Base-by-base conservation (phyloP, 2,888 invertebrate species). In the Hartigia nigra region DNA sequence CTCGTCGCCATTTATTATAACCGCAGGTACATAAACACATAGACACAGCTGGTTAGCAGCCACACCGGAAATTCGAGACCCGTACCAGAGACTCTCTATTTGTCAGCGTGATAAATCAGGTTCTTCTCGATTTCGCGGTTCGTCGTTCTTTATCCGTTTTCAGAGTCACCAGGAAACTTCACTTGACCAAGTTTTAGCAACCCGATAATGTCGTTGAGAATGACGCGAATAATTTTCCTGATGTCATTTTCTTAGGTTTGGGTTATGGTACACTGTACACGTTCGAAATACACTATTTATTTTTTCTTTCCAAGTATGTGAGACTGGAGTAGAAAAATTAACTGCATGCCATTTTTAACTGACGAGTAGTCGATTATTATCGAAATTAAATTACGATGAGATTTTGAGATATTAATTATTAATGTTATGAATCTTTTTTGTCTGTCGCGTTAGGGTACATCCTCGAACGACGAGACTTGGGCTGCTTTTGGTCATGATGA, bases 1-100 rank as follows among this genome's bases (percentile, higher is more conserved):
- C 84, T 82, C 72, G 74, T 74, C 76, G 32, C 76, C 75, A 77
- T 79, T 78, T 72, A 23, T 55, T 55, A 23, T 23, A 2, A 23
- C 55, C 55, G 23, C 55, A 9, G 9, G 14, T 55, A 55, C 55
- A 5, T 23, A 23, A 55, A 23, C 55, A 23, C 55, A 55, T 55
- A 55, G 55, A 55, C 55, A 23, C 55, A 9, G 55, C 23, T 23
- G 55, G 55, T 55, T 9, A 55, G 55, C 55, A 55, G 55, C 55
- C 55, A 23, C 2, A 55, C 55, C 23, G 55, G 55, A 55, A 55
- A 55, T 55, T 23, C 55, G 23, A 55, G 9, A 55, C 55, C 55
- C 0, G 23, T 23, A 55, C 55, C 23, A 23, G 23, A 55, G 55
- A 55, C 55, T 55, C 55, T 23, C 55, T 55, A 12, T 1, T 37